Evolutionary conservation across 1,140 invertebrate genomes (phyloP).

Genomic region (Drosophila chauvacae): DNA sequence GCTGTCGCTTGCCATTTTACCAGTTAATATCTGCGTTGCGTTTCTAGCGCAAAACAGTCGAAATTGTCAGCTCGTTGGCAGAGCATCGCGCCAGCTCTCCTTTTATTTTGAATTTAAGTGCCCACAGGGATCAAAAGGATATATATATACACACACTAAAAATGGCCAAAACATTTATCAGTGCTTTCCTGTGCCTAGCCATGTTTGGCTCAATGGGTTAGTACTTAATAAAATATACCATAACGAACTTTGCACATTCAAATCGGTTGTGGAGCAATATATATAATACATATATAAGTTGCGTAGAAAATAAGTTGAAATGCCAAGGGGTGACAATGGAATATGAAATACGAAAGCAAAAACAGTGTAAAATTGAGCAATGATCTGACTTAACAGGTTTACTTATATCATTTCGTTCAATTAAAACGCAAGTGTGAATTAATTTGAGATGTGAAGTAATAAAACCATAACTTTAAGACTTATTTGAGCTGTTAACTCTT

Average conservation of each 20-base stretch:
- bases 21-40: constrained; percentile 73
- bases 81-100: constrained; percentile 65
- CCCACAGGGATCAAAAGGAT: constrained; percentile 51
- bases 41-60: constrained; percentile 78
- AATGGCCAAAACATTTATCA: constrained; percentile 77
- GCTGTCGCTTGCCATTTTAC: constrained; percentile 46
- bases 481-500: background rate
- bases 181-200: constrained; percentile 78
- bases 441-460: background rate
- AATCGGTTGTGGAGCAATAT: constrained; percentile 35
- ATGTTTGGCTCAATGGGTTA: constrained; percentile 83
- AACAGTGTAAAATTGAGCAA: background rate
- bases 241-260: constrained; percentile 51
- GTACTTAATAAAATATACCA: constrained; percentile 39
- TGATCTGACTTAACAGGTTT: background rate
- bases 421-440: constrained; percentile 3
- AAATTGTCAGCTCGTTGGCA: constrained; percentile 77
- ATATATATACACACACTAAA: constrained; percentile 19
- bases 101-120: constrained; percentile 32
- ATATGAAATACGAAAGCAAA: background rate
- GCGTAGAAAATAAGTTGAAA: constrained; percentile 5
- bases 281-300: background rate
- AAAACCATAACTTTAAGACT: background rate
- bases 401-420: background rate
- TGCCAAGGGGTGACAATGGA: background rate